Evolutionary conservation across 2,113 vertebrate species (phyloP).

Genomic region (Oncorhynchus mykiss): DNA sequence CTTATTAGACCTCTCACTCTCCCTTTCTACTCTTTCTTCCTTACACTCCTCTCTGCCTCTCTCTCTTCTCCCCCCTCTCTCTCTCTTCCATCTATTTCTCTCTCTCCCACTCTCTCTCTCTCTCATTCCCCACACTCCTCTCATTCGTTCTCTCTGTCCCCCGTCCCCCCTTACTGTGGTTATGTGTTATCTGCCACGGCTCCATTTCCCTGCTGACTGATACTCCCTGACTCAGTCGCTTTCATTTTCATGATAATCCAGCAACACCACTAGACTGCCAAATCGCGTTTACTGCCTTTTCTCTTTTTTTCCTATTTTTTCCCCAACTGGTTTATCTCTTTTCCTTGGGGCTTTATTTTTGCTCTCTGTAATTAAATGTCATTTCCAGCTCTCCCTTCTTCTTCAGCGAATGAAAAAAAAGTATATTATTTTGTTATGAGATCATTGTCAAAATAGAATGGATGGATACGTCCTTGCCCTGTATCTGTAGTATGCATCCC

Average conservation of each 20-base stretch:
- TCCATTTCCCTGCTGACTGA: slow-evolving; percentile 74
- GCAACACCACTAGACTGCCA: slow-evolving; percentile 73
- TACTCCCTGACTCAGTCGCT: slow-evolving; percentile 76
- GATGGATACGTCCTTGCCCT: slow-evolving; percentile 11
- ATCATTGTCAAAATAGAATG: slow-evolving; percentile 59
- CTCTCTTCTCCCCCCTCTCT: slow-evolving; percentile 53
- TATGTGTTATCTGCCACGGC: slow-evolving; percentile 68
- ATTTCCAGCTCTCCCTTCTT: slow-evolving; percentile 60
- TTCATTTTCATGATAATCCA: slow-evolving; percentile 82
- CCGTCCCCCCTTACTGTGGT: slow-evolving; percentile 42
- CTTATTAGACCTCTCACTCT: neutral
- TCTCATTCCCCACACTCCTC: neutral
- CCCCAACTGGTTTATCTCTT: slow-evolving; percentile 69
- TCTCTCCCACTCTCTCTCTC: neutral
- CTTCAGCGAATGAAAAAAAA: slow-evolving; percentile 7
- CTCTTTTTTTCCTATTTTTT: slow-evolving; percentile 21
- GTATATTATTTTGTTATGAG: slow-evolving; percentile 35
- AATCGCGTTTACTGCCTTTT: slow-evolving; percentile 68
- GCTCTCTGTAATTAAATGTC: slow-evolving; percentile 79
- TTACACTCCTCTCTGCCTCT: slow-evolving; percentile 54
- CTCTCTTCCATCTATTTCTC: neutral
- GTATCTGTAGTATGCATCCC: neutral
- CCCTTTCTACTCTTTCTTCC: slow-evolving; percentile 50
- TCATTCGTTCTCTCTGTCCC: neutral
- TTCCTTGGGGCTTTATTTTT: slow-evolving; percentile 76